Base-by-base conservation (phyloP, 2,797 vertebrate species). In the Synaphobranchus kaupii region DNA sequence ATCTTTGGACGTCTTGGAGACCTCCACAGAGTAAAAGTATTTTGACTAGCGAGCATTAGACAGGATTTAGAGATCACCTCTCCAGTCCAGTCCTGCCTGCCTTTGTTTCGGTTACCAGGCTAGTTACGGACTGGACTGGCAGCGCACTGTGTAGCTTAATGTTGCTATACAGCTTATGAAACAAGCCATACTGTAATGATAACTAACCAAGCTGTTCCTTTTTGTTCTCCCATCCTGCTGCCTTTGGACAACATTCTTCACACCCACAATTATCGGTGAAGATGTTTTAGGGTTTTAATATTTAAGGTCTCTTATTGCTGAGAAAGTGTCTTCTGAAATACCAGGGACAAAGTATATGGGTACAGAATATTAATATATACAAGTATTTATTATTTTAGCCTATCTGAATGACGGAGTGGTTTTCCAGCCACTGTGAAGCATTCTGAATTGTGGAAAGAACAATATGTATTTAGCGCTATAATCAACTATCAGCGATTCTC, bases 161-260 rank as follows among this genome's bases (percentile, higher is more conserved):
- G 90, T 92, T 60, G 84, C 90, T 73, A 86, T 91, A 71, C 58
- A 83, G 85, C 87, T 89, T 60, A 89, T 92, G 91, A 92, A 89
- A 90, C 80, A 94, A 94, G 93, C 93, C 93, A 93, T 93, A 91
- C 48, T 89, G 84, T 89, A 85, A 90, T 31, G 28, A 63, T 83
- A 87, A 60, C 60, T 58, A 66, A 78, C 52, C 44, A 52, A 22
- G 0, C 39, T 85, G 82, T 39, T 81, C 34, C 86, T 87, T 84
- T 84, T 86, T 89, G 71, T 87, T 66, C 85, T 87, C 20, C 82
- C 58, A 85, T 89, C 88, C 54, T 87, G 85, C 88, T 28, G 87
- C 88, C 80, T 88, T 89, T 81, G 68, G 54, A 87, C 90, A 78
- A 83, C 89, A 92, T 89, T 91, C 34, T 50, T 85, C 34, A 80